Evolutionary conservation across 2,113 vertebrate genomes (phyloP).

Genomic region (Cheirogaleus medius): DNA sequence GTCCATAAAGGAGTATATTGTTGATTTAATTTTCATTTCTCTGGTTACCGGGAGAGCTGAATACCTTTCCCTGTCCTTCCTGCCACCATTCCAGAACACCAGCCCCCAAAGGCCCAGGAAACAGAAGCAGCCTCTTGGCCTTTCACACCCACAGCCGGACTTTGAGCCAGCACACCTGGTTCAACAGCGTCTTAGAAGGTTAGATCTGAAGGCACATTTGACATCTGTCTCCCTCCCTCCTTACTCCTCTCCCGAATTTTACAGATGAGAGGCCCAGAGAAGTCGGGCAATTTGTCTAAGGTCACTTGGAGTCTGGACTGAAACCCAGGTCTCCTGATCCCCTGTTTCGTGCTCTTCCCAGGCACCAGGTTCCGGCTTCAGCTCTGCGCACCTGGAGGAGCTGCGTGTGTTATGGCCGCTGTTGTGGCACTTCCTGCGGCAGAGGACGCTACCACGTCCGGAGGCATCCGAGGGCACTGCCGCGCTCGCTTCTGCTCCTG

Average conservation of each 20-base stretch:
- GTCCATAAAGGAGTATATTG: no score
- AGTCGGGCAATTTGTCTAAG: neutral
- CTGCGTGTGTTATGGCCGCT: fast-evolving
- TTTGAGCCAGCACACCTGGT: neutral
- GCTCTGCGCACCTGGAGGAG: neutral
- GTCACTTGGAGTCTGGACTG: neutral
- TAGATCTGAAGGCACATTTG: neutral
- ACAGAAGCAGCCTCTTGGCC: neutral
- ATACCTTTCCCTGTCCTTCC: no score
- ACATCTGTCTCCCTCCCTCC: neutral
- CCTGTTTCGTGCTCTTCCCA: neutral
- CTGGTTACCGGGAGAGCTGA: neutral
- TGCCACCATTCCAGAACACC: neutral
- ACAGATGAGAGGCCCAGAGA: neutral
- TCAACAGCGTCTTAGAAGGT: neutral
- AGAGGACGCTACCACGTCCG: neutral
- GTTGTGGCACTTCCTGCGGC: neutral
- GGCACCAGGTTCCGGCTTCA: neutral
- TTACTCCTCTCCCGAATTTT: neutral
- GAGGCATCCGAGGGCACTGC: fast-evolving
- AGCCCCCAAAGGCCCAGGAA: neutral
- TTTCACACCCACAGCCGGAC: neutral
- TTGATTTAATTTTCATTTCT: neutral
- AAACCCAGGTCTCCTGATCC: neutral
- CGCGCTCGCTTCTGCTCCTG: neutral